Conservation (phyloP, 2,113 vertebrate species). For the Callipepla californica region DNA sequence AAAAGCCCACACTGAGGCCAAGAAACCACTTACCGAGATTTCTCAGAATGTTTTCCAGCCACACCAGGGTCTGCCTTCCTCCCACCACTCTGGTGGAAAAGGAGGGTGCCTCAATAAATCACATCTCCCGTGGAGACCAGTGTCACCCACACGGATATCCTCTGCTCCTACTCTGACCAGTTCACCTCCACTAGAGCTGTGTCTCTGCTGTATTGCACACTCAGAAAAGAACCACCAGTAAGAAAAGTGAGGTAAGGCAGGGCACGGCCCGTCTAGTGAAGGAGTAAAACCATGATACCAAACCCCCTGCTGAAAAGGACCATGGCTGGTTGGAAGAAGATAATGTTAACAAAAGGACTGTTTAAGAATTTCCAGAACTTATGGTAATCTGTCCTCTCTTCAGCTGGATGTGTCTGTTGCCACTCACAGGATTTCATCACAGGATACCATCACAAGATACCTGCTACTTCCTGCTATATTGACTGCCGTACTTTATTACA, state of each 20-base stretch:
- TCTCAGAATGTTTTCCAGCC: not conserved
- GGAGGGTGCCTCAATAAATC: not conserved
- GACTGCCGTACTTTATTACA: not conserved
- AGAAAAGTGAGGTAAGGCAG: not conserved
- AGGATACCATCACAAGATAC: not conserved
- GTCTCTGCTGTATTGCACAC: not conserved
- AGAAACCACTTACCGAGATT: constrained; percentile 48
- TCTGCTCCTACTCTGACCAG: not conserved
- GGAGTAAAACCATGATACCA: not conserved
- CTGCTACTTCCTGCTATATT: not conserved
- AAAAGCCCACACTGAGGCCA: constrained; percentile 8
- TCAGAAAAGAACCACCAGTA: not conserved
- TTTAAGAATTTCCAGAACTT: not conserved
- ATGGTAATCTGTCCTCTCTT: not conserved
- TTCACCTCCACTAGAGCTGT: not conserved
- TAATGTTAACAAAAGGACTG: not conserved
- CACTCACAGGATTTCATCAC: not conserved
- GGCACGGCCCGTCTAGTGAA: not conserved
- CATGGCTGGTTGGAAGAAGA: not conserved
- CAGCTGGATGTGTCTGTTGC: not conserved
- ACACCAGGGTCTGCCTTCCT: not conserved
- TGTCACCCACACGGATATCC: not conserved
- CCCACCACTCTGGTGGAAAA: not conserved
- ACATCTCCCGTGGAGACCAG: not conserved
- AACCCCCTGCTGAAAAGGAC: not conserved